These are phyloP conservation scores for Meganola albula DNA, from an alignment of 2,888 invertebrate genomes.

Conservation along the genomic window DNA sequence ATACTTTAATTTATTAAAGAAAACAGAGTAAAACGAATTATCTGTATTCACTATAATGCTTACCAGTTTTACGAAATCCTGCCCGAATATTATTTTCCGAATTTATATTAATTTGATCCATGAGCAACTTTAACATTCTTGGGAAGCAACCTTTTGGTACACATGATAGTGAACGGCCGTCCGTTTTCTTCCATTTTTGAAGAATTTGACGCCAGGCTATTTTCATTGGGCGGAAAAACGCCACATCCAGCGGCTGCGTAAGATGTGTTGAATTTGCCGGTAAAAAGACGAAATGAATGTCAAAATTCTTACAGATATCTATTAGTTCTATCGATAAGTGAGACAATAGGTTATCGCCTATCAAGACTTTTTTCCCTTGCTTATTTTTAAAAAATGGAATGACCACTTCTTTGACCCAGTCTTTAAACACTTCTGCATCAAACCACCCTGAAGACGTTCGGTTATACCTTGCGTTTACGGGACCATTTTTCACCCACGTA, in stretches of 20 bases:
- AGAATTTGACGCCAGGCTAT: slow-evolving; percentile 25
- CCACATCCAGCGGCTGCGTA: slow-evolving; percentile 40
- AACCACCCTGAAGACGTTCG: slow-evolving; percentile 39
- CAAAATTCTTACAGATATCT: slow-evolving; percentile 28
- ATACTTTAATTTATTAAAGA: no score
- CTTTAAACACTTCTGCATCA: slow-evolving; percentile 35
- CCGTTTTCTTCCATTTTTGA: slow-evolving; percentile 20
- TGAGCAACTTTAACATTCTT: slow-evolving; percentile 16
- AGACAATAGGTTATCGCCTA: slow-evolving; percentile 45
- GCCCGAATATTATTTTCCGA: slow-evolving; percentile 13
- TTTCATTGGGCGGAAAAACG: slow-evolving; percentile 37
- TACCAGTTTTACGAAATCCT: slow-evolving; percentile 17
- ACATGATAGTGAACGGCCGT: slow-evolving; percentile 13
- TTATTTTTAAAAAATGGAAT: slow-evolving; percentile 24
- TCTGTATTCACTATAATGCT: no score
- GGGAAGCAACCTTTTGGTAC: slow-evolving; percentile 19
- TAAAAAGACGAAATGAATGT: slow-evolving; percentile 21
- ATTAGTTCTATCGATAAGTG: slow-evolving; percentile 35
- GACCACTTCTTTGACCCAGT: slow-evolving; percentile 31
- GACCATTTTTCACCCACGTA: slow-evolving; percentile 34
- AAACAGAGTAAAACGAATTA: no score
- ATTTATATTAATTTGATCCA: slow-evolving; percentile 12
- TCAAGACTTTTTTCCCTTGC: slow-evolving; percentile 32
- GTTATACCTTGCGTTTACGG: slow-evolving; percentile 39
- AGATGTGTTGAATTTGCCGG: slow-evolving; percentile 38